These are phyloP conservation scores for Mus minutoides DNA, from an alignment of 2,797 vertebrate genomes.

Conservation along the genomic window DNA sequence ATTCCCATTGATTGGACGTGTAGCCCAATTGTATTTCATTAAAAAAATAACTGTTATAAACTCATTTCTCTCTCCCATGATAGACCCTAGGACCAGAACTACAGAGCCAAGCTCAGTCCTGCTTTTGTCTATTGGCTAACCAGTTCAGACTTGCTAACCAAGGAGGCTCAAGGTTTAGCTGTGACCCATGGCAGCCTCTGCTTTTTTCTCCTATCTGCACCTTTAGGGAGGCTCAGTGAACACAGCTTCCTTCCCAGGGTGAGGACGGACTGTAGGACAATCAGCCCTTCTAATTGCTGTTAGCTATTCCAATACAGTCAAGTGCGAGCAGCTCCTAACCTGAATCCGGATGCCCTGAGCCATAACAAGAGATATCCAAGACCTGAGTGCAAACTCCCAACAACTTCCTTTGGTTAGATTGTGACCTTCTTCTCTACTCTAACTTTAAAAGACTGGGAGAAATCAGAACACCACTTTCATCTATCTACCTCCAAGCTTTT, in stretches of 20 bases:
- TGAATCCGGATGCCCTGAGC: background rate
- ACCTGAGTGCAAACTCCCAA: background rate
- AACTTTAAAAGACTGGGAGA: background rate
- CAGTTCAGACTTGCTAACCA: background rate
- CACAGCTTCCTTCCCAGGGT: too few species aligned
- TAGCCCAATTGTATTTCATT: background rate
- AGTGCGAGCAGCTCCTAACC: background rate
- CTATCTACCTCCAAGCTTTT: background rate
- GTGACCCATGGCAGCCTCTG: background rate
- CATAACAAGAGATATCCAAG: background rate
- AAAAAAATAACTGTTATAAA: background rate
- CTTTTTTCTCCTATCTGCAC: background rate
- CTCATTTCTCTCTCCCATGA: fast-evolving
- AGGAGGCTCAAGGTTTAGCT: background rate
- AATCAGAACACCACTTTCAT: background rate
- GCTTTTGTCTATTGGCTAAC: background rate
- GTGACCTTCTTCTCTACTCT: background rate
- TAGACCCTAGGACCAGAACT: fast-evolving
- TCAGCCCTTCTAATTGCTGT: background rate
- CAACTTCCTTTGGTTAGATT: background rate
- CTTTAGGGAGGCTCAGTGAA: fast-evolving
- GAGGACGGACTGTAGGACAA: background rate
- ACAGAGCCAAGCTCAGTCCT: background rate
- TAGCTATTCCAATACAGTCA: background rate
- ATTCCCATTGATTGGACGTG: background rate